These are phyloP conservation scores for Hemistola chrysoprasaria DNA, from an alignment of 2,888 invertebrate genomes.

Conservation along the genomic window DNA sequence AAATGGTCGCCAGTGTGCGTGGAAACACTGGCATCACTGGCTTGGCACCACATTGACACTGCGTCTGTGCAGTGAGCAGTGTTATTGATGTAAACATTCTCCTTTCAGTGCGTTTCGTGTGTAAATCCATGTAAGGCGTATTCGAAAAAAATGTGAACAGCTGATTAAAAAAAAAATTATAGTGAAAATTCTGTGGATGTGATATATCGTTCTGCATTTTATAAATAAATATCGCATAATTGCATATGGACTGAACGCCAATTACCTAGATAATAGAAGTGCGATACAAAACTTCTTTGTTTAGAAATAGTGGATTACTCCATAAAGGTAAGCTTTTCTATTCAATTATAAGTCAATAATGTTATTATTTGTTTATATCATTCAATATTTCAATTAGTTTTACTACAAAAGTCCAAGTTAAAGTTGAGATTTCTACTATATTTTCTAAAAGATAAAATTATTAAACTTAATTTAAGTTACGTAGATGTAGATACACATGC, in stretches of 20 bases:
- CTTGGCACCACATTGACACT: constrained; percentile 9
- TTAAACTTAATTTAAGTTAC: too few species aligned
- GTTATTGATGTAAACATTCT: constrained; percentile 74
- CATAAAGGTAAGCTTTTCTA: constrained; percentile 25
- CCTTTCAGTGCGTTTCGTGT: constrained; percentile 71
- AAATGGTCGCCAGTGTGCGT: constrained; percentile 50
- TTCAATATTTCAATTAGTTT: too few species aligned
- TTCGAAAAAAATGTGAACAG: constrained; percentile 58
- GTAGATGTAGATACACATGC: too few species aligned
- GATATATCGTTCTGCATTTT: too few species aligned
- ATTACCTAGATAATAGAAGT: not conserved
- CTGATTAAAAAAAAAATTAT: constrained; percentile 47
- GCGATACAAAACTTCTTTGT: constrained; percentile 23
- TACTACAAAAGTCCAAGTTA: too few species aligned
- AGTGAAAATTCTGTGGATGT: constrained; percentile 38
- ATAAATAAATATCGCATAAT: constrained; percentile 6
- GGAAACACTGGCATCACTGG: constrained; percentile 43
- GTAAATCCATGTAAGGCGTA: constrained; percentile 51
- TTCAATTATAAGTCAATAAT: not conserved
- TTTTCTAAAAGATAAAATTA: too few species aligned
- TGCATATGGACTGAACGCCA: not conserved
- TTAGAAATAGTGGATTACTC: constrained; percentile 25
- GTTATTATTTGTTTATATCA: too few species aligned
- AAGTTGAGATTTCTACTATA: too few species aligned
- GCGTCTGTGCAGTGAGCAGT: constrained; percentile 49